A percentile compares a stretch with the other conserved stretches of the same genome.
These are phyloP conservation scores for Eriosoma lanigerum DNA, from an alignment of 1,140 invertebrate genomes.

Conservation along the genomic window DNA sequence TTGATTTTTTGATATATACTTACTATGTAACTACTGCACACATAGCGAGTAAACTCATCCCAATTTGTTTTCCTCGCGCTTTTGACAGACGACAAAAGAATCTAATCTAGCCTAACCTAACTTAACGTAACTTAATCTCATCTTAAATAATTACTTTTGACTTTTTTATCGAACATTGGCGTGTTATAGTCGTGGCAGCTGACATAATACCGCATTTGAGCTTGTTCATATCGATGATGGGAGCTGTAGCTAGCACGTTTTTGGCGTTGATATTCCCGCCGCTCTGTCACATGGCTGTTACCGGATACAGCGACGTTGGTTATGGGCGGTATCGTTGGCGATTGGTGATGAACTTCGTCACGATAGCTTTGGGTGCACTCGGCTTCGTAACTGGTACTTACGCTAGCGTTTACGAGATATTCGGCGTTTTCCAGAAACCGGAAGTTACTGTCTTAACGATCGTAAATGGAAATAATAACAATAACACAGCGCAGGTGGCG, in stretches of 20 bases:
- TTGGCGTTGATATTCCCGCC: constrained; percentile 87
- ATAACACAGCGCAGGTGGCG: not conserved
- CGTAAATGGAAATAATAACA: too few species aligned
- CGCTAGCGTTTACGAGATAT: constrained; percentile 31
- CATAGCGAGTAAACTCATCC: too few species aligned
- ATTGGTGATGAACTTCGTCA: not conserved
- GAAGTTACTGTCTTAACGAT: not conserved
- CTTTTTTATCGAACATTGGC: not conserved
- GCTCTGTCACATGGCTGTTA: constrained; percentile 74
- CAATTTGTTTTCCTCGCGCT: too few species aligned
- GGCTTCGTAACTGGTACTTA: constrained; percentile 44
- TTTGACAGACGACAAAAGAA: too few species aligned
- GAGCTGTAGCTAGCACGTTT: constrained; percentile 82
- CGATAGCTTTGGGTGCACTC: not conserved
- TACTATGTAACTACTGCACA: too few species aligned
- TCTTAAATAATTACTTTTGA: too few species aligned
- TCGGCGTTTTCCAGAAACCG: not conserved
- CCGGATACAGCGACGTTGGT: constrained; percentile 54
- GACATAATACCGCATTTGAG: constrained; percentile 79
- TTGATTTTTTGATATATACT: too few species aligned
- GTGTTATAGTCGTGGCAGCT: constrained; percentile 71
- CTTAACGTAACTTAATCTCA: too few species aligned
- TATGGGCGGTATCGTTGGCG: constrained; percentile 25
- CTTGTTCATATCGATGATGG: constrained; percentile 86
- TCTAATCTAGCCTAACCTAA: too few species aligned